Base-by-base conservation (phyloP, 2,113 vertebrate species). In the Lonchura striata region DNA sequence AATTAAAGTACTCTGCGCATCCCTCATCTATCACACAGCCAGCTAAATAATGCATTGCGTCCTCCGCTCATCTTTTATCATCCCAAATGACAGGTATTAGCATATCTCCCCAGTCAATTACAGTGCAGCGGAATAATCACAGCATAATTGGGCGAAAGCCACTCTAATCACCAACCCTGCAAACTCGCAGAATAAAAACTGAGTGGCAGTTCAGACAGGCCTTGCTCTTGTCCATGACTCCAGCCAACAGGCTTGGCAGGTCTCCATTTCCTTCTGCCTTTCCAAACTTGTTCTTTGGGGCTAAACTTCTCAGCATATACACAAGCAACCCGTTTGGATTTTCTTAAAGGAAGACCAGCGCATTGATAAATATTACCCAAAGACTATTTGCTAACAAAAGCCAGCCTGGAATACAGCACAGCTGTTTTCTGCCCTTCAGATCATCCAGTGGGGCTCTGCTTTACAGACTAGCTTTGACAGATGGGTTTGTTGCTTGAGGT, bases 51-150 rank as follows among this genome's bases (percentile, higher is more conserved):
- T 99, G 99, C 99, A 99, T 98, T 97, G 98, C 98, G 98, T 98
- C 98, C 99, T 98, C 98, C 97, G 98, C 98, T 98, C 99, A 99
- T 99, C 99, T 99, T 99, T 99, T 99, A 99, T 99, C 99, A 99
- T 99, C 99, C 99, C 99, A 99, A 99, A 99, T 99, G 99, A 99
- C 99, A 99, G 98, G 98, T 99, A 99, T 99, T 99, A 99, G 99
- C 99, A 99, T 99, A 99, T 99, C 99, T 99, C 99, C 99, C 99
- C 98, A 99, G 99, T 99, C 99, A 99, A 99, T 99, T 99, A 99
- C 98, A 99, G 99, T 98, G 98, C 98, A 98, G 98, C 96, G 94
- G 99, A 99, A 99, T 99, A 99, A 99, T 99, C 99, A 99, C 99
- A 97, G 98, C 99, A 98, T 99, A 99, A 99, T 99, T 99, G 99